Conservation (phyloP, 2,797 vertebrate genomes). For the Buceros bicornis region DNA sequence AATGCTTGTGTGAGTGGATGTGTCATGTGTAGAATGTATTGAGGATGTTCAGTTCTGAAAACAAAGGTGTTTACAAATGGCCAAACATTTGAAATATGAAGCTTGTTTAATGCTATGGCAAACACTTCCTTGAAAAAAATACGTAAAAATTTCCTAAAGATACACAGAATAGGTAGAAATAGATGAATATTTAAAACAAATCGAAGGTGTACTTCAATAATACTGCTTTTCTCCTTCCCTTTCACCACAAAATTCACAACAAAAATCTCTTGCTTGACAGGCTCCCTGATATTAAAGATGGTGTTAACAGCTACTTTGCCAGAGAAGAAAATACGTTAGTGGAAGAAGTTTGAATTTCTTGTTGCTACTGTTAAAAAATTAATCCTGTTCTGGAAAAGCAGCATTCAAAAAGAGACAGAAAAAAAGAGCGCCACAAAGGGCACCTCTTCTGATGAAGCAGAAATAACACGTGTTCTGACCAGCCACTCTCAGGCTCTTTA, state of each 20-base stretch:
- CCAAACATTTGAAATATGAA: not conserved
- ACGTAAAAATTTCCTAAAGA: not conserved
- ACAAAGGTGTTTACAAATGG: not conserved
- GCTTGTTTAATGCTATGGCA: not conserved
- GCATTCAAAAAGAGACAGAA: not conserved
- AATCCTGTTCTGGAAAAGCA: not conserved
- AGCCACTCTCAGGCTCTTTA: not conserved
- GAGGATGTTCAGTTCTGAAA: not conserved
- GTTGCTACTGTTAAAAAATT: not conserved
- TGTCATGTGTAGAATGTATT: rapidly evolving
- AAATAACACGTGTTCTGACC: not conserved
- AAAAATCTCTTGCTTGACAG: not conserved
- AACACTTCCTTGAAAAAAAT: not conserved
- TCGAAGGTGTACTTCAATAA: not conserved
- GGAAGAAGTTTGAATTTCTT: not conserved
- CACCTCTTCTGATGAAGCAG: not conserved
- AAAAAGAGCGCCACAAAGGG: not conserved
- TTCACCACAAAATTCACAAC: not conserved
- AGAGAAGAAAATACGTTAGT: not conserved
- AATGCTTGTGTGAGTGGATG: not conserved
- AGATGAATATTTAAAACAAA: not conserved
- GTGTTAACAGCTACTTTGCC: not conserved
- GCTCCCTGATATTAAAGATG: not conserved
- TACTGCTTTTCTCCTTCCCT: not conserved
- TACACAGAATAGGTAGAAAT: not conserved